These are phyloP conservation scores for Drosophila recens DNA, from an alignment of 2,888 invertebrate species.

Conservation along the genomic window DNA sequence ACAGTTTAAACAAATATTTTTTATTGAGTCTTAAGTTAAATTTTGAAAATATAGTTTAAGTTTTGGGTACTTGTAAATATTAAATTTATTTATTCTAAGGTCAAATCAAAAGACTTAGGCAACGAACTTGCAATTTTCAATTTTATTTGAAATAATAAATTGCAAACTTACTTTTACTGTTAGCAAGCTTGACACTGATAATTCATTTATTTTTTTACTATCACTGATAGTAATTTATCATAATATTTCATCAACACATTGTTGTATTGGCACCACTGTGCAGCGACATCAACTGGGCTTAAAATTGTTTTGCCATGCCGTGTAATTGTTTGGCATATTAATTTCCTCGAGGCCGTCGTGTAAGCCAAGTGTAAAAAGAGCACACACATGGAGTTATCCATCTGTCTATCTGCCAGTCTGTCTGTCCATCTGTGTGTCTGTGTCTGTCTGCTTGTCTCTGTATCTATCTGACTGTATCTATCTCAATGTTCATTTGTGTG, in stretches of 20 bases:
- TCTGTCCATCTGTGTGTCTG: constrained; percentile 15
- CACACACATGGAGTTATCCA: constrained; percentile 49
- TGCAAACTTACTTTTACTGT: neutral
- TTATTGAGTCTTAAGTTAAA: no score
- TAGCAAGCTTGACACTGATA: neutral
- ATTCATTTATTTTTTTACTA: no score
- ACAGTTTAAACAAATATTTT: no score
- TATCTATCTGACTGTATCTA: constrained; percentile 26
- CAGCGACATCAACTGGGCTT: constrained; percentile 73
- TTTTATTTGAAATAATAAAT: neutral
- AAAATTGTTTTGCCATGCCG: constrained; percentile 74
- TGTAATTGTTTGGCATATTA: constrained; percentile 76
- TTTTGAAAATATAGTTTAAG: no score
- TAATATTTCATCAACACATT: neutral
- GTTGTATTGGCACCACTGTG: constrained; percentile 52
- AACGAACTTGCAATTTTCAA: constrained; percentile 36
- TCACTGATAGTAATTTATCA: neutral
- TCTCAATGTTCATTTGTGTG: constrained; percentile 44
- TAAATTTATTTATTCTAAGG: no score
- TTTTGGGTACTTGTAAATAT: neutral
- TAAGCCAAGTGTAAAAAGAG: constrained; percentile 74
- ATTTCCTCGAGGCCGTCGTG: constrained; percentile 66
- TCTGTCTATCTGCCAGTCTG: constrained; percentile 52
- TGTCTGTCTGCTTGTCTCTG: constrained; percentile 12
- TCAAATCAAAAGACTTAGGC: constrained; percentile 48